Base-by-base conservation (phyloP, 2,797 vertebrate species). In the Silurus aristotelis region DNA sequence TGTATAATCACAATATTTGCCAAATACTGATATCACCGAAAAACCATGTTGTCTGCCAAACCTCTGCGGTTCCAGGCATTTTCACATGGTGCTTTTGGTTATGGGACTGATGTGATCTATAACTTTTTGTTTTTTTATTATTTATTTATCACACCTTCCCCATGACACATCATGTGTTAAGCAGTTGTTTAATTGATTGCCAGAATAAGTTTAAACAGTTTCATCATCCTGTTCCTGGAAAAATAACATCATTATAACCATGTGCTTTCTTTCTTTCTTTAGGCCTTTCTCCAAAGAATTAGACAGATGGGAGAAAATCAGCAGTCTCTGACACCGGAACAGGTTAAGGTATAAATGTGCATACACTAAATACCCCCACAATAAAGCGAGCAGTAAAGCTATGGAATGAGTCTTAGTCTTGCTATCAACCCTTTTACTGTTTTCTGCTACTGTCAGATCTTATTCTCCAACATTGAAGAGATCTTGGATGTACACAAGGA, bases 401-500 rank as follows among this genome's bases (percentile, higher is more conserved):
- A 76, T 64, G 15, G 64, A 6, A n/a, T 27, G 12, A 58, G 46
- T 6, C 8, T 15, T 17, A 9, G 31, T 25, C 20, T 72, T 81
- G 15, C 1, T 76, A n/a, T 38, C 38, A 72, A 67, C 80, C 58
- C 70, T 52, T 79, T 76, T 31, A 83, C 84, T 85, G 56, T 80
- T 89, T 52, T 20, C 27, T 52, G 1, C 83, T 89, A 83, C 66
- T 87, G 89, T 90, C 92, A 99, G 98, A 94, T 99, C 91, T 94
- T 99, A 89, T 99, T 99, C 96, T 99, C 98, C 76, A 99, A 99
- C 93, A 97, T 99, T 0, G 98, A 99, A 94, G 97, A 97, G 87
- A 98, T 99, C 94, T 95, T 99, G 93, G 96, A 96, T 71, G 94
- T 99, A 88, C 98, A 99, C 92, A 96, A 94, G 90, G 95, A 97